Conservation (phyloP, 2,797 vertebrate genomes). For the Cyclura pinguis region DNA sequence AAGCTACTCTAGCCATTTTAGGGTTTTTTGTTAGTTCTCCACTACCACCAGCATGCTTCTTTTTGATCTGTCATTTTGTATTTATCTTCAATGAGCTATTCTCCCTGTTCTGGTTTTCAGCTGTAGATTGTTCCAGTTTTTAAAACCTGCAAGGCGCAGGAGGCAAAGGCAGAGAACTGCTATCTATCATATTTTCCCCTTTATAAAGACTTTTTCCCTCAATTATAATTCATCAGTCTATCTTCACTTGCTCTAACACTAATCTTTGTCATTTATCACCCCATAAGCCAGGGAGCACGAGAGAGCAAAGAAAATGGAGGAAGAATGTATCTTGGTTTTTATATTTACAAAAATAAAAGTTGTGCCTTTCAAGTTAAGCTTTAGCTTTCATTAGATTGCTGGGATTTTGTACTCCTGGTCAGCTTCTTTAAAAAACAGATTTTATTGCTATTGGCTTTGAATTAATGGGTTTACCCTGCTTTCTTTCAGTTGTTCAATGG, state of each 20-base stretch:
- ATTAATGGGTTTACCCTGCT: background rate
- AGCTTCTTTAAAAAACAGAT: too few species aligned
- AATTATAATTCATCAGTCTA: background rate
- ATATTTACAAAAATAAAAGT: background rate
- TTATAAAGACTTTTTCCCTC: background rate
- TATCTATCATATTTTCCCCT: background rate
- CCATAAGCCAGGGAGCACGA: background rate
- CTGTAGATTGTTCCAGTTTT: background rate
- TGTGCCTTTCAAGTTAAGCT: background rate
- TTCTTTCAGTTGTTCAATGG: background rate
- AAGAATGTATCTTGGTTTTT: background rate
- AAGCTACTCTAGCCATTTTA: accelerated
- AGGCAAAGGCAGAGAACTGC: background rate
- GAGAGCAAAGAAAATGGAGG: background rate
- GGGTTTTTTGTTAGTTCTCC: background rate
- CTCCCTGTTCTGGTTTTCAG: background rate
- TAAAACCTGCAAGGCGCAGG: background rate
- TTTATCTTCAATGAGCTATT: constrained; percentile 10
- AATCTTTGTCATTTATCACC: background rate
- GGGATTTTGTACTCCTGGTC: background rate
- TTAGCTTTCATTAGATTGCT: background rate
- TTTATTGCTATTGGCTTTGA: background rate
- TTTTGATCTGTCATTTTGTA: background rate
- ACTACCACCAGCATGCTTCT: background rate
- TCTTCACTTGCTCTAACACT: background rate